Conservation (phyloP, 1,140 invertebrate species). For the Gonioctena quinquepunctata region DNA sequence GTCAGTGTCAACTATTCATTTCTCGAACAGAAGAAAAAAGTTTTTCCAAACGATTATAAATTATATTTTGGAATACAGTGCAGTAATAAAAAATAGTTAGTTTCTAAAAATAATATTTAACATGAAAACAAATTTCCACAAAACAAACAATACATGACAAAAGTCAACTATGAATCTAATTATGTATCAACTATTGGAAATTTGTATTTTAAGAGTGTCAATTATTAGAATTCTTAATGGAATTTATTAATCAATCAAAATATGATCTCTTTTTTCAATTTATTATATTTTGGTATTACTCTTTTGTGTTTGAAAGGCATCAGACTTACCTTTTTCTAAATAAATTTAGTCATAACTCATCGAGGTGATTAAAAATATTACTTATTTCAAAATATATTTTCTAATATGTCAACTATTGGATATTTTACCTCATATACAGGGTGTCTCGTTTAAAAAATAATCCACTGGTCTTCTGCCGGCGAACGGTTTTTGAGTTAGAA, state of each 20-base stretch:
- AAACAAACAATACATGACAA: not conserved
- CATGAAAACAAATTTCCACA: not conserved
- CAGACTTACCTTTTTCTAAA: not conserved
- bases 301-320: not conserved
- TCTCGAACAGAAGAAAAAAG: not conserved
- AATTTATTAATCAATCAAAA: not conserved
- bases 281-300: not conserved
- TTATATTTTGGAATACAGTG: too few relatives aligned
- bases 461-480: too few relatives aligned
- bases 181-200: not conserved
- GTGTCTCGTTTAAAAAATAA: too few relatives aligned
- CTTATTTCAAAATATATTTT: not conserved
- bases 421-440: not conserved
- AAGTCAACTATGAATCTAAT: not conserved
- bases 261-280: not conserved
- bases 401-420: not conserved
- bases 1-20: not conserved
- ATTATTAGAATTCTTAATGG: not conserved
- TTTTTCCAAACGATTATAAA: not conserved
- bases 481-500: too few relatives aligned
- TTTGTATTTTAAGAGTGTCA: not conserved
- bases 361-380: not conserved
- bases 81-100: not conserved
- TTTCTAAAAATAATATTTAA: not conserved
- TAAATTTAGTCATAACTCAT: not conserved